Evolutionary conservation across 30 jellyfish, hydroid and myxozoan species (phyloP), one percentile per base, ranked within the genome.

Genomic region (Sanderia malayensis): DNA sequence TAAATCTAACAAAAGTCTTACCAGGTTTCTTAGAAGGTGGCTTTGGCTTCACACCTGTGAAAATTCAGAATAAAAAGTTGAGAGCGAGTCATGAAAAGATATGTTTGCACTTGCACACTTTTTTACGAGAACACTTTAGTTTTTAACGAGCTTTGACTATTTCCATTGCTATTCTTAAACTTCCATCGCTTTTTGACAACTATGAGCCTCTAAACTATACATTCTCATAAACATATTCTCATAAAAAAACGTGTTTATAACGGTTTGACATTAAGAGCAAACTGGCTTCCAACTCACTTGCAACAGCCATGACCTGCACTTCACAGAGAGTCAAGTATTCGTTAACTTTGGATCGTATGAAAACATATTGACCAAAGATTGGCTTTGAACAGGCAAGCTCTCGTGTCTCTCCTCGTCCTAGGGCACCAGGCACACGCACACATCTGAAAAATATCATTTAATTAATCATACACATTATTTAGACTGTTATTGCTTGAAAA

Each of bases 301-400:
- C 88, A 31, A 76, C 67, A 27, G 88, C 88, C 60, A 76, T 23
- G 29, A 76, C 88, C 31, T 76, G 80, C 0, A 76, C 88, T 53
- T 76, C 88, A 45, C 88, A 76, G 58, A 76, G 88, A 31, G 88
- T 76, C 27, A 76, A 62, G 80, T 61, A 76, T 45, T 76, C 66
- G 1, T 0, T 1, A 17, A 21, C 66, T 32, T 65, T 46, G 46
- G 63, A 37, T 37, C 31, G 46, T 31, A 76, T 80, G 23, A 78
- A 47, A 21, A 78, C 89, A 57, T 26, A 78, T 65, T 79, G 67
- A 7, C 89, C 89, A 27, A 28, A 45, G 26, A 33, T 67, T 10
- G 89, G 89, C 28, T 65, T 78, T 29, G 68, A 46, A 33, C 89
- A 78, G 25, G 82, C 82, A 44, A 78, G 67, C 41, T 64, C 81